Evolutionary conservation across 1,140 invertebrate species (phyloP).

Genomic region (Hydropsyche tenuis): DNA sequence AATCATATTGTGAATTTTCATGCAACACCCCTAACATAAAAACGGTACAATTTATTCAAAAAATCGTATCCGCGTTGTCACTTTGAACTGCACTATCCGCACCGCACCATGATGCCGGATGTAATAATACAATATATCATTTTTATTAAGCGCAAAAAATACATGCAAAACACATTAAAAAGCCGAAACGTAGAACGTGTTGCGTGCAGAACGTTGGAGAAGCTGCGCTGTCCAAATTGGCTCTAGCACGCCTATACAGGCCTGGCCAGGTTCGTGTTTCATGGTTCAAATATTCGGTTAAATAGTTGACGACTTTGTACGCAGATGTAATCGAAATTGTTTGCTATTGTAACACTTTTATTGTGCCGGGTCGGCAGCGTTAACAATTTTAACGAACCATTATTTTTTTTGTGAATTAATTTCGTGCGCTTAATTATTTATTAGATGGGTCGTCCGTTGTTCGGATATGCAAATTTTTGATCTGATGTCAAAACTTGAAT

Average conservation of each 20-base stretch:
- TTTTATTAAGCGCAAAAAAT: neutral
- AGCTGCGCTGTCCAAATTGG: neutral
- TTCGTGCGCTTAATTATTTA: too few relatives aligned
- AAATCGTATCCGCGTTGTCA: constrained; percentile 10
- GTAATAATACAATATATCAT: neutral
- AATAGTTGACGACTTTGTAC: constrained; percentile 17
- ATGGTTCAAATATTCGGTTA: neutral
- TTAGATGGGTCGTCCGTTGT: too few relatives aligned
- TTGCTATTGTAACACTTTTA: neutral
- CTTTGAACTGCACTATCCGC: too few relatives aligned
- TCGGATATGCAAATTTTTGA: too few relatives aligned
- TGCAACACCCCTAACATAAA: too few relatives aligned
- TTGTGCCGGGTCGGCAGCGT: too few relatives aligned
- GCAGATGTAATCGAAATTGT: constrained; percentile 14
- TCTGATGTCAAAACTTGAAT: too few relatives aligned
- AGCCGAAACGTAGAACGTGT: neutral
- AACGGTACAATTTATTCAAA: constrained; percentile 1
- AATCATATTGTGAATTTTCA: too few relatives aligned
- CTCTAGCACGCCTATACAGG: neutral
- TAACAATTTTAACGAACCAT: too few relatives aligned
- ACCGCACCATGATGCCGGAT: too few relatives aligned
- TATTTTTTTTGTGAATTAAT: too few relatives aligned
- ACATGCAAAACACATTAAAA: neutral
- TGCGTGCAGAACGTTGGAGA: neutral
- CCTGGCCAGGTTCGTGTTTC: constrained; percentile 5